phyloP scores from a whole-genome alignment of 2,113 vertebrate genomes.

The Odocoileus hemionus region DNA sequence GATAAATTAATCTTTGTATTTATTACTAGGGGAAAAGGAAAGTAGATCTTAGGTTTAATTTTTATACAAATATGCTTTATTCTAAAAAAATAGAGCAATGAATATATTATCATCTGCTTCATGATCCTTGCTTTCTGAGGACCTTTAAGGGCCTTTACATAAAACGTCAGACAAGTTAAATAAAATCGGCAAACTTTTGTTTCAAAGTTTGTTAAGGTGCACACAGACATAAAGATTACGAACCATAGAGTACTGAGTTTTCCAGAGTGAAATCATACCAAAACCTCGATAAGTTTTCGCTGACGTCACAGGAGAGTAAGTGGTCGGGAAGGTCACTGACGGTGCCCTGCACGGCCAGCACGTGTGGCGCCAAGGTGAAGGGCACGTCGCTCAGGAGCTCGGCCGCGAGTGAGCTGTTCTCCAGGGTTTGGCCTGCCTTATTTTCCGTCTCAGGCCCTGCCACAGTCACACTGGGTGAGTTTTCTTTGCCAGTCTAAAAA shows the following conservation, averaged over 20 bases:
- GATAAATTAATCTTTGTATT: not conserved
- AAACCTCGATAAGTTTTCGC: constrained; percentile 89
- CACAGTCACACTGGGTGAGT: constrained; percentile 25
- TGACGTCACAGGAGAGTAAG: constrained; percentile 83
- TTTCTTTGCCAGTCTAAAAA: constrained; percentile 65
- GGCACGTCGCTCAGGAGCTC: constrained; percentile 93
- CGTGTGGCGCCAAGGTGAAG: constrained; percentile 93
- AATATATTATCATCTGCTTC: not conserved
- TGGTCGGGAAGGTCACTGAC: constrained; percentile 82
- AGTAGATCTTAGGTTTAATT: not conserved
- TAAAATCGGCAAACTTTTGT: not conserved
- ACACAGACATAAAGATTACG: constrained; percentile 61
- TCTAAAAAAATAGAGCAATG: not conserved
- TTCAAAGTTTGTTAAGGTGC: constrained; percentile 48
- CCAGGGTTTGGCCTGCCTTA: constrained; percentile 70
- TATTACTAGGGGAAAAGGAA: not conserved
- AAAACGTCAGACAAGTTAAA: constrained; percentile 23
- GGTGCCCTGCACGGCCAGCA: constrained; percentile 86
- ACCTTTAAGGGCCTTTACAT: not conserved
- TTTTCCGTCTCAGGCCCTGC: constrained; percentile 10
- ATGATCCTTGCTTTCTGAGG: not conserved
- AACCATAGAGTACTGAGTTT: constrained; percentile 92
- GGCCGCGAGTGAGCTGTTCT: constrained; percentile 76
- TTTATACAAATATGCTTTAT: constrained; percentile 15
- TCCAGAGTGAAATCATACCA: constrained; percentile 97